Evolutionary conservation across 2,113 vertebrate genomes (phyloP).

Genomic region (Cacatua alba): DNA sequence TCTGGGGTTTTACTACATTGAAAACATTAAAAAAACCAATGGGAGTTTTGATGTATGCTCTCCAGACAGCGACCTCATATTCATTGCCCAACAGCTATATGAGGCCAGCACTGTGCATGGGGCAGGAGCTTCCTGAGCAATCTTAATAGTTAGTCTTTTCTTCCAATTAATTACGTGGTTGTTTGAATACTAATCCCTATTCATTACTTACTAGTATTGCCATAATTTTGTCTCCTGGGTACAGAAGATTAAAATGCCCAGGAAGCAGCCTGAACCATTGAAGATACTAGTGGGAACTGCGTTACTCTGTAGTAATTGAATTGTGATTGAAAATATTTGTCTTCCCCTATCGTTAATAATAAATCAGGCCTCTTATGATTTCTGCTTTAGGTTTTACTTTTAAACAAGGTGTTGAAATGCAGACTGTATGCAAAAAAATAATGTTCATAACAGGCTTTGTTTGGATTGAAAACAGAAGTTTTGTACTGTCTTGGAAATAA

Average conservation of each 20-base stretch:
- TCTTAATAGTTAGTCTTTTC: not conserved
- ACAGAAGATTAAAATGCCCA: not conserved
- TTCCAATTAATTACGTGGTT: not conserved
- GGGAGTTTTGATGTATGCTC: not conserved
- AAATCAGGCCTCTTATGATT: not conserved
- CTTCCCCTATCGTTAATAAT: conserved; percentile 8
- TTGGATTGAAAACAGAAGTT: not conserved
- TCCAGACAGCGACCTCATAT: accelerated
- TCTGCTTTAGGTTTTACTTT: conserved; percentile 21
- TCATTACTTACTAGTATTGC: not conserved
- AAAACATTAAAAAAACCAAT: not conserved
- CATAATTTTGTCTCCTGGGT: not conserved
- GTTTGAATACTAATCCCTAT: not conserved
- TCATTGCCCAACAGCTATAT: not conserved
- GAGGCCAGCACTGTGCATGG: not conserved
- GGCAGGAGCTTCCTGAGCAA: not conserved
- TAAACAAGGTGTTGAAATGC: not conserved
- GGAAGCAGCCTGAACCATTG: not conserved
- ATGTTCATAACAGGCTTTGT: not conserved
- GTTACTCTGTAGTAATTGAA: not conserved
- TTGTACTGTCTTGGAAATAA: not conserved
- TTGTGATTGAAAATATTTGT: not conserved
- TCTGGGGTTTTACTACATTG: not conserved
- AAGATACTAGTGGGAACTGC: not conserved
- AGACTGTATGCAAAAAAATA: not conserved